These are phyloP conservation scores for Habroteleia sp. DNA, from an alignment of 2,888 invertebrate genomes.

Conservation along the genomic window DNA sequence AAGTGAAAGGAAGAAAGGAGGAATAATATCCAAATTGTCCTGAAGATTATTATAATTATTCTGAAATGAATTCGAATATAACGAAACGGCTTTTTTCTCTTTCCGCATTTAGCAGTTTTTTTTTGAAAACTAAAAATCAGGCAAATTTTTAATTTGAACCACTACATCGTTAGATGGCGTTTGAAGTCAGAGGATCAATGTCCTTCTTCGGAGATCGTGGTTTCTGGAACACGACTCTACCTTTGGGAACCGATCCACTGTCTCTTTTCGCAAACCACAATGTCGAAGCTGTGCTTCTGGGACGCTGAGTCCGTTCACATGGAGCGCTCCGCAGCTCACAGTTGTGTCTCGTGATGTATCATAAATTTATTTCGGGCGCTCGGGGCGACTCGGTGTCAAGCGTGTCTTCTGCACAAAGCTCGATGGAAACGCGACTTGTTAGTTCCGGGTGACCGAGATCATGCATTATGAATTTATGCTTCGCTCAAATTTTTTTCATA, in stretches of 20 bases:
- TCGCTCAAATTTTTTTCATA: background rate
- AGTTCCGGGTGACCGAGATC: slow-evolving; percentile 77
- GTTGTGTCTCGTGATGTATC: slow-evolving; percentile 56
- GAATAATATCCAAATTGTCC: no score
- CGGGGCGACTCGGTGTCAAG: slow-evolving; percentile 57
- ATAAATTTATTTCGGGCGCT: slow-evolving; percentile 59
- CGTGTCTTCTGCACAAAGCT: slow-evolving; percentile 64
- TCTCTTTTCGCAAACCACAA: slow-evolving; percentile 37
- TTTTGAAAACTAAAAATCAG: no score
- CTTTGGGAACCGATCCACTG: slow-evolving; percentile 12
- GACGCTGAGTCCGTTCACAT: slow-evolving; percentile 36
- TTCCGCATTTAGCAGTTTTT: no score
- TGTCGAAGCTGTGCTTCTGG: slow-evolving; percentile 26
- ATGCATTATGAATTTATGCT: slow-evolving; percentile 45
- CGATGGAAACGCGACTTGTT: slow-evolving; percentile 51
- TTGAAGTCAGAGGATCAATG: slow-evolving; percentile 1
- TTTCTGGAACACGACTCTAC: slow-evolving; percentile 30
- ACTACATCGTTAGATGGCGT: slow-evolving; percentile 15
- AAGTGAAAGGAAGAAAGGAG: no score
- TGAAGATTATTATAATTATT: no score
- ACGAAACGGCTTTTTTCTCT: no score
- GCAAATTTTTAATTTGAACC: no score
- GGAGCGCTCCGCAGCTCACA: slow-evolving; percentile 33
- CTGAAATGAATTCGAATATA: no score
- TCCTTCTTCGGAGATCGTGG: background rate